Evolutionary conservation across 2,888 invertebrate species (phyloP).

Genomic region (Drosophila pseudotakahashii): DNA sequence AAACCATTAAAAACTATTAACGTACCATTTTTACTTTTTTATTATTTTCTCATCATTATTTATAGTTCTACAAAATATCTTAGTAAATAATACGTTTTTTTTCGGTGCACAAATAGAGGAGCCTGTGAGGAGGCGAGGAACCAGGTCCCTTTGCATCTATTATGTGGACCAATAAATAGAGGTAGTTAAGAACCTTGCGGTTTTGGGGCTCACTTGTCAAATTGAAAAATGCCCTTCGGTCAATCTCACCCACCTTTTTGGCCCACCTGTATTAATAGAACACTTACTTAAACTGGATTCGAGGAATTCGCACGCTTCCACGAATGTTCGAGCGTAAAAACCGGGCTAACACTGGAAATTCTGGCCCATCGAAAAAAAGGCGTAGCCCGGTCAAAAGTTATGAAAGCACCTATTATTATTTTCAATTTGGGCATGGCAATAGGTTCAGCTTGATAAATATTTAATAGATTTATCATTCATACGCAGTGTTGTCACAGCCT

Average conservation of each 20-base stretch:
- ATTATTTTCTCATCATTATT: no score
- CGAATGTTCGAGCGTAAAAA: constrained; percentile 42
- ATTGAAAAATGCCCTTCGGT: constrained; percentile 69
- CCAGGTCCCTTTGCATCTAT: constrained; percentile 58
- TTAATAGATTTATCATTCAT: neutral
- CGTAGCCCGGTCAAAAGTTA: constrained; percentile 18
- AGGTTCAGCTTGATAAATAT: neutral
- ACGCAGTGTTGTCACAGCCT: neutral
- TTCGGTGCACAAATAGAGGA: neutral
- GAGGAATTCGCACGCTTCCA: constrained; percentile 52
- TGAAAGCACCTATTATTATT: constrained; percentile 10
- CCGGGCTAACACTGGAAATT: constrained; percentile 13
- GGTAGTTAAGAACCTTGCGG: constrained; percentile 80
- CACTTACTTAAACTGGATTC: constrained; percentile 10
- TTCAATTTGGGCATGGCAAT: neutral
- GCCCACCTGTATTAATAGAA: constrained; percentile 24
- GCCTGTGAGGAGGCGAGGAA: neutral
- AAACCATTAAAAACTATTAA: no score
- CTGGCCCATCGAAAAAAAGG: neutral
- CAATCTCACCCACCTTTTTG: neutral
- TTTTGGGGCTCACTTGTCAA: constrained; percentile 76
- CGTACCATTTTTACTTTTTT: no score
- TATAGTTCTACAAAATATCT: no score
- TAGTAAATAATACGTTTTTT: neutral
- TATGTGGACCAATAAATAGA: constrained; percentile 79